phyloP scores from a whole-genome alignment of 2,888 invertebrate genomes.

The Pristionchus japonicus region DNA sequence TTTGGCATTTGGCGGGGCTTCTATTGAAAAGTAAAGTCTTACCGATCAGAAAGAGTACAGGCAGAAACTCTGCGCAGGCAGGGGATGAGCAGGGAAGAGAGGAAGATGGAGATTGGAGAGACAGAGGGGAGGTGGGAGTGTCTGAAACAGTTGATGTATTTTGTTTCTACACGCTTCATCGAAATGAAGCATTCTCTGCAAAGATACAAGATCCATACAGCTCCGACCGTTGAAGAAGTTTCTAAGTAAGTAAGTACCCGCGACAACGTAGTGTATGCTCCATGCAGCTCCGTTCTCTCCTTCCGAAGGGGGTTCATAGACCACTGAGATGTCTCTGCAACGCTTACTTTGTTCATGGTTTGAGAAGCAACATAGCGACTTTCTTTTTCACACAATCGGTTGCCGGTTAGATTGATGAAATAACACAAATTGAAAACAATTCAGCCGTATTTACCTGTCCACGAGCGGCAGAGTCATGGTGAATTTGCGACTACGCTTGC shows the following conservation, averaged over 20 bases:
- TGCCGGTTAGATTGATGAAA: too few species aligned
- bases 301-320: slow-evolving; percentile 4
- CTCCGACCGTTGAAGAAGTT: too few species aligned
- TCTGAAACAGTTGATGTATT: not conserved
- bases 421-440: not conserved
- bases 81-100: not conserved
- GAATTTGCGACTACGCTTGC: not conserved
- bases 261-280: slow-evolving; percentile 13
- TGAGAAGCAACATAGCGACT: too few species aligned
- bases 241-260: too few species aligned
- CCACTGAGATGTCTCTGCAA: not conserved
- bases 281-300: not conserved
- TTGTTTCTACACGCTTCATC: too few species aligned
- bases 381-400: too few species aligned
- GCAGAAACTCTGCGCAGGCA: not conserved
- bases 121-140: not conserved
- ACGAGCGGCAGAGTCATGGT: not conserved
- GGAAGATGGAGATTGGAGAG: not conserved
- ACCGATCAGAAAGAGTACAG: not conserved
- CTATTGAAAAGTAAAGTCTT: not conserved
- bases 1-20: too few species aligned
- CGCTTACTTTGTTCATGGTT: too few species aligned
- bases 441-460: not conserved
- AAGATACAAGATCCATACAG: too few species aligned
- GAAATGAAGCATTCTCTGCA: too few species aligned